Base-by-base conservation (phyloP, 2,113 vertebrate species). In the Sander vitreus region DNA sequence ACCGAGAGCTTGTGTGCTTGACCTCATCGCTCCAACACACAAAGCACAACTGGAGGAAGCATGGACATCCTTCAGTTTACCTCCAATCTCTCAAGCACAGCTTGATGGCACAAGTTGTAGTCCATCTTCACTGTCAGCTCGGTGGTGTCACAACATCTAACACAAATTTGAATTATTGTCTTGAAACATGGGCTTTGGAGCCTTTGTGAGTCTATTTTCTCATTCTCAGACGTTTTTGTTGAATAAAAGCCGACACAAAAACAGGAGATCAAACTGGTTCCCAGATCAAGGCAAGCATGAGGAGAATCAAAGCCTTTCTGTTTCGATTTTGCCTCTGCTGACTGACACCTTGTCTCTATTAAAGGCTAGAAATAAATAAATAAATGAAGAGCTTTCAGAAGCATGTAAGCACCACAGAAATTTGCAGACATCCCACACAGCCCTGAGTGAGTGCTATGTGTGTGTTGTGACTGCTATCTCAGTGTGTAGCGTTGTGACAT, bases 271-370 rank as follows among this genome's bases (percentile, higher is more conserved):
- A 87, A 87, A 74, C 83, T 14, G 51, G 74, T 3, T 58, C 73
- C 64, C 45, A 83, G 77, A 92, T 91, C 80, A 91, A 90, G 74
- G 84, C 3, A 19, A 88, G 43, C 21, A 14, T 13, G 78, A 70
- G 43, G 33, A 57, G 74, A 76, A 89, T 89, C 71, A 83, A 85
- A 85, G 80, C 45, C 74, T 76, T 81, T 85, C 77, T 69, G 78
- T n/a, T 58, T 84, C 45, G 53, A 85, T 79, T 80, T 21, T 45
- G 43, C 60, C 62, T 85, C 65, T 33, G 71, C 63, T 54, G 76
- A 76, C 73, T 65, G 78, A 86, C 71, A 69, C 33, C 62, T 80
- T 19, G 16, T 84, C 62, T 86, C 69, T 33, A 43, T 82, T 80
- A 81, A 76, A 79, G 66, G 75, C 27, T 79, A 57, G 57, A 74